These are phyloP conservation scores for Drosophila subobscura DNA, from an alignment of 1,140 invertebrate species.

Conservation along the genomic window DNA sequence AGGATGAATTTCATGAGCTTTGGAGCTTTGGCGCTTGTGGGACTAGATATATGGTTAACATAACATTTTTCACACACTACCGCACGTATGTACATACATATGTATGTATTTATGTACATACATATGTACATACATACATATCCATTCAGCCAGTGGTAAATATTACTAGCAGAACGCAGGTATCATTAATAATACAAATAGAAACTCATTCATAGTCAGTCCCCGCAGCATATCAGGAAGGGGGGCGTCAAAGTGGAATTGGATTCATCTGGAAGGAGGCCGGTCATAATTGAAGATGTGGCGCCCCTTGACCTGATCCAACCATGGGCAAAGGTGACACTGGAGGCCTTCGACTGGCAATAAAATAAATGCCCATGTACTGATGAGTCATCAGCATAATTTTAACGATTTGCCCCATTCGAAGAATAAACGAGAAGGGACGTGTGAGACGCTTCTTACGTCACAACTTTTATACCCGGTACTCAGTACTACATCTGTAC, in stretches of 20 bases:
- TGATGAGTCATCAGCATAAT: constrained; percentile 83
- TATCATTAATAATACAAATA: constrained; percentile 80
- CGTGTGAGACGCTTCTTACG: too few species aligned
- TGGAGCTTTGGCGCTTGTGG: too few species aligned
- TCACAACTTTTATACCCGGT: too few species aligned
- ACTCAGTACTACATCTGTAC: too few species aligned
- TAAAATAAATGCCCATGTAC: constrained; percentile 82
- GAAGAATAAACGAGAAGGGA: constrained; percentile 65
- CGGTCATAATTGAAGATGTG: constrained; percentile 58
- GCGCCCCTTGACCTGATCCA: not conserved
- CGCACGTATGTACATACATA: not conserved
- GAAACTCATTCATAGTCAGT: constrained; percentile 72
- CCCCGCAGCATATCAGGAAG: constrained; percentile 11
- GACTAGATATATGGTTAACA: too few species aligned
- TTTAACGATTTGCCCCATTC: constrained; percentile 77
- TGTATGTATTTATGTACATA: too few species aligned
- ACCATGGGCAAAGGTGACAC: constrained; percentile 54
- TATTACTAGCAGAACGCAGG: not conserved
- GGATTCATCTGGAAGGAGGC: constrained; percentile 43
- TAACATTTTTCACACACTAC: too few species aligned
- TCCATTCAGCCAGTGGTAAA: constrained; percentile 1
- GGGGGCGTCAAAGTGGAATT: constrained; percentile 40
- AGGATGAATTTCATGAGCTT: too few species aligned
- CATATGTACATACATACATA: not conserved
- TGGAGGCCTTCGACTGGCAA: constrained; percentile 47